Conservation (phyloP, 2,797 vertebrate species). For the Labroides dimidiatus region DNA sequence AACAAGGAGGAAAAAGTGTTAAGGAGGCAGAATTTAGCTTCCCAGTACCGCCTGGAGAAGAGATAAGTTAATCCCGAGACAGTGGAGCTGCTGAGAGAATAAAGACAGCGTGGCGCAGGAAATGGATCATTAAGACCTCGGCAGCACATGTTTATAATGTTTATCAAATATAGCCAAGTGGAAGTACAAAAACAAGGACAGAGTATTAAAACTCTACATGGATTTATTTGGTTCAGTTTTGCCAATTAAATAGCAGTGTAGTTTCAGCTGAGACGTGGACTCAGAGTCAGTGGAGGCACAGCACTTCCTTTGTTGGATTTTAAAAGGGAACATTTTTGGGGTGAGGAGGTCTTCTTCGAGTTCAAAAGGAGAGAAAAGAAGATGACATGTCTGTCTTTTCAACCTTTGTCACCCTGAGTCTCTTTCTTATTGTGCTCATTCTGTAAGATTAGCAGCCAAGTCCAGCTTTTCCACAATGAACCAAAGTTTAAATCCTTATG, state of each 20-base stretch:
- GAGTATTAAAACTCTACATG: slow-evolving; percentile 60
- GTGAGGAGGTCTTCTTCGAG: slow-evolving; percentile 75
- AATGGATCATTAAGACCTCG: slow-evolving; percentile 71
- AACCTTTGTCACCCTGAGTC: slow-evolving; percentile 46
- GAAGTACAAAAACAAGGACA: slow-evolving; percentile 60
- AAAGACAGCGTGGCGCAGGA: slow-evolving; percentile 60
- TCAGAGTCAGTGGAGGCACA: slow-evolving; percentile 39
- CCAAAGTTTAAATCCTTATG: too few species aligned
- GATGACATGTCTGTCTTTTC: slow-evolving; percentile 49
- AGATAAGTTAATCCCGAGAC: slow-evolving; percentile 76
- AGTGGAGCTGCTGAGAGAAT: slow-evolving; percentile 58
- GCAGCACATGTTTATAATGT: slow-evolving; percentile 60
- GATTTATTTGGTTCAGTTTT: slow-evolving; percentile 65
- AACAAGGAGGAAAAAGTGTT: slow-evolving; percentile 57
- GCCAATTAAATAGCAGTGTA: slow-evolving; percentile 59
- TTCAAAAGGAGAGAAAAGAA: slow-evolving; percentile 25
- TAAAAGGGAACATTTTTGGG: slow-evolving; percentile 75
- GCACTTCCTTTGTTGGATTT: slow-evolving; percentile 66
- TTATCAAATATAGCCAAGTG: slow-evolving; percentile 64
- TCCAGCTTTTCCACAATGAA: slow-evolving; percentile 4
- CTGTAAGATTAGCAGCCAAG: slow-evolving; percentile 39
- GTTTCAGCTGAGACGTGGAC: slow-evolving; percentile 41
- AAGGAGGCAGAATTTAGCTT: slow-evolving; percentile 75
- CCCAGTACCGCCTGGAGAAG: slow-evolving; percentile 64
- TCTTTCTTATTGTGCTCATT: slow-evolving; percentile 41